Evolutionary conservation across 2,797 vertebrate species (phyloP).

Genomic region (Galago senegalensis): DNA sequence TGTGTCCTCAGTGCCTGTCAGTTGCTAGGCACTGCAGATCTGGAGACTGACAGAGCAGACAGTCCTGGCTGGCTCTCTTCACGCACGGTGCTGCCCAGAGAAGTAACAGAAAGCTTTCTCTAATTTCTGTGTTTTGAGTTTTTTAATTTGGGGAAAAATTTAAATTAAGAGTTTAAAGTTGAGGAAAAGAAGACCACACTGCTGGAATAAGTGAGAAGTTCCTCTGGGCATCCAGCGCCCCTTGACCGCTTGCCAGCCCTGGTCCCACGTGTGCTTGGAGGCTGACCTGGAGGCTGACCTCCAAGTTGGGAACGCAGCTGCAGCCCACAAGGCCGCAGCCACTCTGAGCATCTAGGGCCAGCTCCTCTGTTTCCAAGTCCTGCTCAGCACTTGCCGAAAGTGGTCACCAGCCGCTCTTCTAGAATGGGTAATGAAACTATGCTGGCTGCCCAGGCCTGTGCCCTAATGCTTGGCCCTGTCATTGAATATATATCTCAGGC

Average conservation of each 20-base stretch:
- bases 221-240: neutral
- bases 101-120: neutral
- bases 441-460: neutral
- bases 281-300: neutral
- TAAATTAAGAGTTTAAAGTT: neutral
- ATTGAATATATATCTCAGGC: slow-evolving; percentile 63
- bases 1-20: neutral
- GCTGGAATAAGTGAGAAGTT: neutral
- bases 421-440: neutral
- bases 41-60: neutral
- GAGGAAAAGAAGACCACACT: neutral
- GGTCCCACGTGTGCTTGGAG: neutral
- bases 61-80: neutral
- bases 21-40: neutral
- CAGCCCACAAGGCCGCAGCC: neutral
- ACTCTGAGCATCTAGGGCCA: rapidly evolving
- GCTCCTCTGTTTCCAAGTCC: neutral
- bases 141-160: neutral
- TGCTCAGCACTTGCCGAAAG: neutral
- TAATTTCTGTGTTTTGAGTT: neutral
- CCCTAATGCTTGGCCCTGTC: neutral
- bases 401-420: neutral
- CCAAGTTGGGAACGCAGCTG: neutral
- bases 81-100: neutral
- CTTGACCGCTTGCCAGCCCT: neutral